phyloP scores from a whole-genome alignment of 2,888 invertebrate species.

The Acrobasis suavella region DNA sequence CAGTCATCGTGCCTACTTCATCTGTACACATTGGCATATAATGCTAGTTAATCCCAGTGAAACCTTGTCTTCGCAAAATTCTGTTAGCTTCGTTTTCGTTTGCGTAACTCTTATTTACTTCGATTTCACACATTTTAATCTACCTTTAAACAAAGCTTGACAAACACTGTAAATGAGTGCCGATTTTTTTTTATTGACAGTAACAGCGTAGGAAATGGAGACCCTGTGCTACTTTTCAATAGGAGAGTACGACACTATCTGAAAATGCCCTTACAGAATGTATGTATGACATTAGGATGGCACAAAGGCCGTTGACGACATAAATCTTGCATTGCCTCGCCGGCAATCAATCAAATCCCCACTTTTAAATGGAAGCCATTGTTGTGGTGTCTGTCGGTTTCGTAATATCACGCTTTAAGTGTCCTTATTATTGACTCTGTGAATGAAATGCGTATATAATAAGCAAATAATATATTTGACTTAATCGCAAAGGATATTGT shows the following conservation, averaged over 20 bases:
- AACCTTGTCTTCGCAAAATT: no score
- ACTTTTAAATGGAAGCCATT: slow-evolving; percentile 15
- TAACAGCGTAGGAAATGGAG: no score
- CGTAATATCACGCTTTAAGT: neutral
- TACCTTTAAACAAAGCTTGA: no score
- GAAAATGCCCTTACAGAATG: neutral
- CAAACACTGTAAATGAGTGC: no score
- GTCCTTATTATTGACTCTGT: neutral
- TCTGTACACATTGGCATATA: no score
- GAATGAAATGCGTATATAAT: neutral
- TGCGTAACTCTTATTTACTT: no score
- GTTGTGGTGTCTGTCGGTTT: neutral
- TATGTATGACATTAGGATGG: slow-evolving; percentile 8
- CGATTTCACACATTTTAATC: no score
- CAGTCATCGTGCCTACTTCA: no score
- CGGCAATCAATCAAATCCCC: slow-evolving; percentile 18
- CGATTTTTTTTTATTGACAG: no score
- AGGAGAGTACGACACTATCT: neutral
- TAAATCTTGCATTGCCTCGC: slow-evolving; percentile 18
- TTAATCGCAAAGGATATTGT: no score
- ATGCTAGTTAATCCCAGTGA: no score
- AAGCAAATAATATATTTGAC: neutral
- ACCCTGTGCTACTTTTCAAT: neutral
- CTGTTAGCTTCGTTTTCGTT: no score
- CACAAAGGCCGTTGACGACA: slow-evolving; percentile 22